Evolutionary conservation across 2,113 vertebrate species (phyloP).

Genomic region (Syrrhaptes paradoxus): DNA sequence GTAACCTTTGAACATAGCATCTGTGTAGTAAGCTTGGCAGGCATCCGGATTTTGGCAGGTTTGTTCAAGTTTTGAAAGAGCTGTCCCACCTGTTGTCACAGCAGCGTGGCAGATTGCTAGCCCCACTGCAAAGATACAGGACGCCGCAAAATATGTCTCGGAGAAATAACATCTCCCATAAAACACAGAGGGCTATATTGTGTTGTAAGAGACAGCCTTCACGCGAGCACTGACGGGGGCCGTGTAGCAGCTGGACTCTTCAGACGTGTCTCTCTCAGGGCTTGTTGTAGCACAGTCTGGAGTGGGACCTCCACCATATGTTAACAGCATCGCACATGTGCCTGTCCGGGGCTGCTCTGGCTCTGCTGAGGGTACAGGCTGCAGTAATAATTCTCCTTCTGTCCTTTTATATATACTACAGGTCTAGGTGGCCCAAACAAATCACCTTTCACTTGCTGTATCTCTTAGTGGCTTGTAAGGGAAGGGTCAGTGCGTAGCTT

Average conservation of each 20-base stretch:
- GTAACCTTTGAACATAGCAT: not conserved
- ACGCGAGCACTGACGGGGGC: not conserved
- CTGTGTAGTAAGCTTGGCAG: not conserved
- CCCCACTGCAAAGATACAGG: not conserved
- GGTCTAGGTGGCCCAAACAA: not conserved
- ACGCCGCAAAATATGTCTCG: not conserved
- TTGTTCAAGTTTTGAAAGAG: not conserved
- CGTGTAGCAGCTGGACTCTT: not conserved
- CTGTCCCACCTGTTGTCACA: slow-evolving; percentile 18
- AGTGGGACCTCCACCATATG: not conserved
- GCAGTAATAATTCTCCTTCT: not conserved
- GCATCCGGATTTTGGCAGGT: not conserved
- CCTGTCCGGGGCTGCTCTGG: not conserved
- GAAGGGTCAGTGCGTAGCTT: not conserved
- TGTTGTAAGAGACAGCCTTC: not conserved
- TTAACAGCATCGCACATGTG: not conserved
- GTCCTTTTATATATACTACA: not conserved
- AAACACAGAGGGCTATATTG: not conserved
- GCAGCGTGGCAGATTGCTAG: not conserved
- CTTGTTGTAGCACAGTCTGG: not conserved
- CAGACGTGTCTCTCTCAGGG: not conserved
- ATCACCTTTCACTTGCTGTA: not conserved
- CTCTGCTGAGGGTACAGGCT: not conserved
- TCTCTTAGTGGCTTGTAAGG: not conserved
- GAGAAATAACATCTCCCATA: not conserved